These are phyloP conservation scores for Hippocampus zosterae DNA, from an alignment of 2,113 vertebrate species.

Conservation along the genomic window DNA sequence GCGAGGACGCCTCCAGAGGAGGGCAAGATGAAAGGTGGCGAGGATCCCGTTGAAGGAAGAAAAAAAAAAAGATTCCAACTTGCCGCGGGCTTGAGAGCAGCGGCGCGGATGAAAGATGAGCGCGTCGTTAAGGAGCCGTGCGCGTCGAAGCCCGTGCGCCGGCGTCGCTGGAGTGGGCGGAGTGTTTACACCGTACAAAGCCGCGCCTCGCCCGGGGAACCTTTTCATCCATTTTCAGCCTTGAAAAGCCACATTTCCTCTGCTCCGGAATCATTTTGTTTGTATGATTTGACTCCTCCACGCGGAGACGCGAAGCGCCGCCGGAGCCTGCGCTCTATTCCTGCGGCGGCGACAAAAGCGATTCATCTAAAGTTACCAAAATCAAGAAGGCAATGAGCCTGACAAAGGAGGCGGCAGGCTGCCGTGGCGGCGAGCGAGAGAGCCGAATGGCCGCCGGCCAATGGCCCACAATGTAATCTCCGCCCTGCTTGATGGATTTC, in stretches of 20 bases:
- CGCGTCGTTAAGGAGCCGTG: conserved; percentile 28
- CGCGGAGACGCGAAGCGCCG: background rate
- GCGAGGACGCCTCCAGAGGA: conserved; percentile 1
- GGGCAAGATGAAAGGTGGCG: conserved; percentile 49
- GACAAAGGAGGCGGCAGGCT: conserved; percentile 25
- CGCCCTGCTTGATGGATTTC: conserved; percentile 62
- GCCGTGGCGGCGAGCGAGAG: background rate
- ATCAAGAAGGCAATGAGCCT: conserved; percentile 39
- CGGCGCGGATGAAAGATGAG: conserved; percentile 46
- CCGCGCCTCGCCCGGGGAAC: background rate
- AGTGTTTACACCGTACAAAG: conserved; percentile 46
- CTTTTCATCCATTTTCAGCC: conserved; percentile 1
- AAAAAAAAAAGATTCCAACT: conserved; percentile 14
- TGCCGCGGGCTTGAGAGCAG: conserved; percentile 42
- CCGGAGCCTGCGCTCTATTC: background rate
- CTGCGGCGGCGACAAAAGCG: conserved; percentile 22
- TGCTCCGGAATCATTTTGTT: background rate
- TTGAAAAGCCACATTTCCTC: conserved; percentile 8
- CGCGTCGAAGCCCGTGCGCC: conserved; percentile 10
- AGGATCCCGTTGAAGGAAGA: conserved; percentile 22
- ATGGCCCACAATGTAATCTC: conserved; percentile 58
- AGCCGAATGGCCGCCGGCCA: conserved; percentile 45
- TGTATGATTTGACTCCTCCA: background rate
- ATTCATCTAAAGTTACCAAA: conserved; percentile 53
- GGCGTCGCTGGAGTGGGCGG: conserved; percentile 10